phyloP scores from a whole-genome alignment of 2,888 invertebrate genomes.

The Timandra comae region DNA sequence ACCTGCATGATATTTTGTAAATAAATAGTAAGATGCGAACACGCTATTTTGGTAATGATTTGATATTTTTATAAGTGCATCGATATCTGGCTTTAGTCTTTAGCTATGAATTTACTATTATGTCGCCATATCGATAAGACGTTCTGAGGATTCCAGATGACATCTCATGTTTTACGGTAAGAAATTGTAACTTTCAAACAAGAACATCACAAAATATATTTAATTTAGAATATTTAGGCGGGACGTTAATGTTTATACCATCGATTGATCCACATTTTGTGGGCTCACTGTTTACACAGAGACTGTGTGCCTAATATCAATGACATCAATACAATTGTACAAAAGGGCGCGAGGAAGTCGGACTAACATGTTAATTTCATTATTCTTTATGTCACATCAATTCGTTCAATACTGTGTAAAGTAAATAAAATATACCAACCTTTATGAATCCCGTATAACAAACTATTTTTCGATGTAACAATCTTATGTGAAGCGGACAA shows the following conservation, averaged over 20 bases:
- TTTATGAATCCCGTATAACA: too few relatives aligned
- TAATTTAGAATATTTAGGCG: neutral
- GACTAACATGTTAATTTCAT: too few relatives aligned
- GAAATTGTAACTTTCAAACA: conserved; percentile 5
- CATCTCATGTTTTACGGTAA: conserved; percentile 2
- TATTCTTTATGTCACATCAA: too few relatives aligned
- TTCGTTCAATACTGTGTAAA: too few relatives aligned
- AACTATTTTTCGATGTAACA: too few relatives aligned
- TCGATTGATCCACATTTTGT: conserved; percentile 39
- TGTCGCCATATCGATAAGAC: conserved; percentile 26
- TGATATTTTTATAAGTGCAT: conserved; percentile 14
- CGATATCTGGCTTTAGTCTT: conserved; percentile 20
- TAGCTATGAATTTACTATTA: conserved; percentile 27
- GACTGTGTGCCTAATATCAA: neutral
- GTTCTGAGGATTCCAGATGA: too few relatives aligned
- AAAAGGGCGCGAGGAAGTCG: too few relatives aligned
- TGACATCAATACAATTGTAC: too few relatives aligned
- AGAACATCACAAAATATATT: conserved; percentile 9
- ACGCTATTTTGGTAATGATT: conserved; percentile 30
- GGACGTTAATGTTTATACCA: too few relatives aligned
- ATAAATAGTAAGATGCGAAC: conserved; percentile 31
- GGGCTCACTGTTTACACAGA: conserved; percentile 53
- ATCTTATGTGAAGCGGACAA: too few relatives aligned
- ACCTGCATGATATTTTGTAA: conserved; percentile 35
- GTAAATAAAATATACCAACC: too few relatives aligned